phyloP scores from a whole-genome alignment of 2,888 invertebrate genomes.

The Nipponacmea schrenckii region DNA sequence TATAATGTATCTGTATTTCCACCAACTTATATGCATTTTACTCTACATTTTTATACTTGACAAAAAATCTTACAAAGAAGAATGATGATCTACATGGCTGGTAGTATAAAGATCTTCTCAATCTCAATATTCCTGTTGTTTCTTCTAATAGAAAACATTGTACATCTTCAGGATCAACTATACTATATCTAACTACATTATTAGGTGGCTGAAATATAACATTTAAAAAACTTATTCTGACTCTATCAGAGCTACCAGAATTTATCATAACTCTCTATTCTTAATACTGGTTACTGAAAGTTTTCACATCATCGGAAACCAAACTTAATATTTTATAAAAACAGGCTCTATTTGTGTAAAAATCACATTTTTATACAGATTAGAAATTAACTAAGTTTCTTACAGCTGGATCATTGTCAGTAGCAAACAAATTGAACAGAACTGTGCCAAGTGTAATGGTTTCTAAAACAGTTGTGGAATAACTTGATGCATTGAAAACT shows the following conservation, averaged over 20 bases:
- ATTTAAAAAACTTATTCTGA: too few species aligned
- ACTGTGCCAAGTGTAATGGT: slow-evolving; percentile 46
- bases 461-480: slow-evolving; percentile 40
- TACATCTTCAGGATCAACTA: slow-evolving; percentile 44
- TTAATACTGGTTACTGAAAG: not conserved
- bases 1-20: not conserved
- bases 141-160: slow-evolving; percentile 56
- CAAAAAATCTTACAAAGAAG: slow-evolving; percentile 40
- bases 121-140: slow-evolving; percentile 49
- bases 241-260: too few species aligned
- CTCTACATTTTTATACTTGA: too few species aligned
- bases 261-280: not conserved
- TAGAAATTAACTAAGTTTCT: too few species aligned
- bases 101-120: slow-evolving; percentile 46
- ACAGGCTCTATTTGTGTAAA: too few species aligned
- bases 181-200: slow-evolving; percentile 53
- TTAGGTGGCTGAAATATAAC: slow-evolving; percentile 53
- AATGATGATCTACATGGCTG: slow-evolving; percentile 39
- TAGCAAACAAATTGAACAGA: slow-evolving; percentile 51
- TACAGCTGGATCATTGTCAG: slow-evolving; percentile 50
- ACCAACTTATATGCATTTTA: too few species aligned
- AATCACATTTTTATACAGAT: too few species aligned
- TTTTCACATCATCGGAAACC: too few species aligned
- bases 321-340: too few species aligned
- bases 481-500: slow-evolving; percentile 29